phyloP scores from a whole-genome alignment of 2,888 invertebrate genomes.

The Caenorhabditis sp. region DNA sequence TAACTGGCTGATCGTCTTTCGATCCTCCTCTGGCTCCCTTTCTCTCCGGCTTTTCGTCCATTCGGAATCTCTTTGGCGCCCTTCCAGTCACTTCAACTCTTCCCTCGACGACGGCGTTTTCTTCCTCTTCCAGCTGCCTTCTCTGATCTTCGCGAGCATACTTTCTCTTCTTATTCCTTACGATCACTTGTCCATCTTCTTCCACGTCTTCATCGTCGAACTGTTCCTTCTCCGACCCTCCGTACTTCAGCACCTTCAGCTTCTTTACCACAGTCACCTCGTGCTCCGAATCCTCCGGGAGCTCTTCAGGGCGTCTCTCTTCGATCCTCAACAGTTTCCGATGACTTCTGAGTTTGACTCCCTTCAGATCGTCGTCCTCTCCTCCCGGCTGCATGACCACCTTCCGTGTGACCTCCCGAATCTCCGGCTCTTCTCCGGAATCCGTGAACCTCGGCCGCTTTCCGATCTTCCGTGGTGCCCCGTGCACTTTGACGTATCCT shows the following conservation, averaged over 20 bases:
- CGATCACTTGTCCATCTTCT: slow-evolving; percentile 29
- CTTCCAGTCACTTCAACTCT: slow-evolving; percentile 33
- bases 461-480: slow-evolving; percentile 11
- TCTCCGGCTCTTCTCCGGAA: slow-evolving; percentile 30
- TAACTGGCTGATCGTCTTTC: background rate
- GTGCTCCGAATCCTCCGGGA: slow-evolving; percentile 19
- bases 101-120: slow-evolving; percentile 15
- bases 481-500: slow-evolving; percentile 35
- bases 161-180: slow-evolving; percentile 13
- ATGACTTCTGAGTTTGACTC: slow-evolving; percentile 25
- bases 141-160: background rate
- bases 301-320: slow-evolving; percentile 1
- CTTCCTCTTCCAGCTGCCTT: slow-evolving; percentile 10
- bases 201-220: slow-evolving; percentile 22
- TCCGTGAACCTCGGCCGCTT: slow-evolving; percentile 15
- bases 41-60: slow-evolving; percentile 1
- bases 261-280: slow-evolving; percentile 42
- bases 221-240: slow-evolving; percentile 15
- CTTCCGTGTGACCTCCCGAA: slow-evolving; percentile 33
- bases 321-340: slow-evolving; percentile 13
- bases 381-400: slow-evolving; percentile 17
- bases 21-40: too few relatives aligned
- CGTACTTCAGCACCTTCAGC: slow-evolving; percentile 22
- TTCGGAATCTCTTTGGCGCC: slow-evolving; percentile 27
- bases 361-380: slow-evolving; percentile 43